These are phyloP conservation scores for Panurus biarmicus DNA, from an alignment of 2,113 vertebrate genomes.

Conservation along the genomic window DNA sequence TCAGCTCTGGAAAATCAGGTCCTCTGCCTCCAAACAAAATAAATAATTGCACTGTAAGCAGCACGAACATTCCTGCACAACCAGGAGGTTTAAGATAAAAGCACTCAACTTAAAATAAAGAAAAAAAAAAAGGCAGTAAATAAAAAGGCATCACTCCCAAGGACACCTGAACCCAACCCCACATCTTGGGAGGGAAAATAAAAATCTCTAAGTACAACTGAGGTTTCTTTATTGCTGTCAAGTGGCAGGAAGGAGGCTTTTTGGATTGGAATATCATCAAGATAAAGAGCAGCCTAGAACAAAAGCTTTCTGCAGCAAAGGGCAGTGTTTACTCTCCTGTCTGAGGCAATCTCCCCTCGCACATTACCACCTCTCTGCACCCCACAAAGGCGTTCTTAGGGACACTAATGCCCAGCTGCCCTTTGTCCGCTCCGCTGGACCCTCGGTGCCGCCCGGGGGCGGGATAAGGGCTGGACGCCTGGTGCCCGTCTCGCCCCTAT, in stretches of 20 bases:
- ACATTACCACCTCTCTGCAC: neutral
- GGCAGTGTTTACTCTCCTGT: neutral
- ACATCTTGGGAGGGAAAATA: neutral
- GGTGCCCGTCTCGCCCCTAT: rapidly evolving
- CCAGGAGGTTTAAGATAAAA: slow-evolving; percentile 10
- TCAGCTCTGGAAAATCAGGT: neutral
- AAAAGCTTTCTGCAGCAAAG: slow-evolving; percentile 43
- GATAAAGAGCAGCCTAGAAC: slow-evolving; percentile 52
- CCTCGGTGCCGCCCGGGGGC: too few species aligned
- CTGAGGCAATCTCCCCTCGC: neutral
- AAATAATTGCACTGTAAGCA: slow-evolving; percentile 5
- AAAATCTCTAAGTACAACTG: neutral
- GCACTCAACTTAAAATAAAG: neutral
- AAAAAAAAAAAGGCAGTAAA: neutral
- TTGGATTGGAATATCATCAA: slow-evolving; percentile 44
- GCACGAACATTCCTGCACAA: neutral
- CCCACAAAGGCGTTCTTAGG: neutral
- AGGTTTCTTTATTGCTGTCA: slow-evolving; percentile 45
- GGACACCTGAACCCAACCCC: neutral
- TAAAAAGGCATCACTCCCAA: neutral
- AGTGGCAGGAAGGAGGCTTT: slow-evolving; percentile 36
- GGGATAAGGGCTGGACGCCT: rapidly evolving
- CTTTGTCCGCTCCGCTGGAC: neutral
- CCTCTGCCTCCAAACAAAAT: slow-evolving; percentile 8
- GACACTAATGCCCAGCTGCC: neutral